These are phyloP conservation scores for Brachypalpus laphriformis DNA, from an alignment of 2,888 invertebrate species.

Conservation along the genomic window DNA sequence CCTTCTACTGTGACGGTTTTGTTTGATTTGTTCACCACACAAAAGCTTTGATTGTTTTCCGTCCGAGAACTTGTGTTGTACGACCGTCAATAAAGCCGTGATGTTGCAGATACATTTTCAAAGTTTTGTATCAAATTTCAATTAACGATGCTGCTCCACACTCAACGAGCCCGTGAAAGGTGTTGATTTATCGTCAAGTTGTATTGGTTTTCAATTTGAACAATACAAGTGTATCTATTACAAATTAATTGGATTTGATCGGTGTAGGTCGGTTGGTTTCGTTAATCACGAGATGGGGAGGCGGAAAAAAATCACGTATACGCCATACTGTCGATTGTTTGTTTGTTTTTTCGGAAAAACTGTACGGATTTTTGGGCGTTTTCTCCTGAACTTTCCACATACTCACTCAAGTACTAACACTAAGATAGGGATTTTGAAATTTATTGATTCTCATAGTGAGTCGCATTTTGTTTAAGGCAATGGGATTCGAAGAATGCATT, in stretches of 20 bases:
- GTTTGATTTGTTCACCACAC: neutral
- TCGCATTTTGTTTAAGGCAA: conserved; percentile 7
- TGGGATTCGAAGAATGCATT: conserved; percentile 21
- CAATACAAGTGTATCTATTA: conserved; percentile 11
- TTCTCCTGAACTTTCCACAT: neutral
- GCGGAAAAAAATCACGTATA: conserved; percentile 11
- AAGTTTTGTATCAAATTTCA: conserved; percentile 30
- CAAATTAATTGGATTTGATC: conserved; percentile 31
- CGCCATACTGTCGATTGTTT: conserved; percentile 19
- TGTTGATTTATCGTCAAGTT: neutral
- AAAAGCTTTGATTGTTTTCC: neutral
- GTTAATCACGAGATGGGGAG: neutral
- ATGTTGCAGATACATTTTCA: conserved; percentile 22
- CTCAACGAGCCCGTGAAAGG: neutral
- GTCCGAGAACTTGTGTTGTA: conserved; percentile 27
- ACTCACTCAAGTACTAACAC: too few relatives aligned
- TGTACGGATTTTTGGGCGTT: neutral
- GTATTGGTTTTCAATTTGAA: conserved; percentile 33
- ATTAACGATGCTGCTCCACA: neutral
- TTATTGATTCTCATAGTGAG: conserved; percentile 13
- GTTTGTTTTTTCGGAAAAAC: neutral
- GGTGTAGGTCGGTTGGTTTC: neutral
- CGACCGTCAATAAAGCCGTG: conserved; percentile 9
- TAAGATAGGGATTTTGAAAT: neutral
- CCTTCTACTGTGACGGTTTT: neutral